phyloP scores from a whole-genome alignment of 1,140 invertebrate genomes.

The Papilio xuthus region DNA sequence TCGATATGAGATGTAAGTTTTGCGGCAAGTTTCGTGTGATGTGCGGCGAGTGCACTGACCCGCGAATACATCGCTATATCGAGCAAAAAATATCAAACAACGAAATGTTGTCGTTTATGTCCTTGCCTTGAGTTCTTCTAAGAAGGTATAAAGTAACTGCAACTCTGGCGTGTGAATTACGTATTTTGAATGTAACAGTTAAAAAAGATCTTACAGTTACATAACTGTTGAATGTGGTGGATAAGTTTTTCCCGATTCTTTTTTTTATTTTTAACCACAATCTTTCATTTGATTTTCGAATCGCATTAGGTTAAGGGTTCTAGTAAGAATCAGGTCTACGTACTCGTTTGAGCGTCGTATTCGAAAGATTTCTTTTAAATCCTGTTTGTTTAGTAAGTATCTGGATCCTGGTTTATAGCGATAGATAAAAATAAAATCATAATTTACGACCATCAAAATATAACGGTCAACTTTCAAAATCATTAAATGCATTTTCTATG shows the following conservation, averaged over 20 bases:
- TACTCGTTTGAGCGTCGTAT: too few relatives aligned
- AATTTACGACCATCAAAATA: not conserved
- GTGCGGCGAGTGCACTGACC: constrained; percentile 50
- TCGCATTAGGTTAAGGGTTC: not conserved
- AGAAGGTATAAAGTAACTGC: constrained; percentile 27
- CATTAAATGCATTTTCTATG: constrained; percentile 7
- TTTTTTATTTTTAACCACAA: not conserved
- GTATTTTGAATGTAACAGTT: not conserved
- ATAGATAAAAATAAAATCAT: not conserved
- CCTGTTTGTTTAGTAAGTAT: not conserved
- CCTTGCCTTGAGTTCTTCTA: constrained; percentile 29
- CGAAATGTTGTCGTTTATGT: constrained; percentile 32
- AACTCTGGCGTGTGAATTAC: not conserved
- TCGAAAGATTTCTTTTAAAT: too few relatives aligned
- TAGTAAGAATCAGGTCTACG: too few relatives aligned
- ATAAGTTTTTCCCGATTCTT: not conserved
- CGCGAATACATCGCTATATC: constrained; percentile 21
- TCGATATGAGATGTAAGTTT: constrained; percentile 38
- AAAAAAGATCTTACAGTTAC: constrained; percentile 19
- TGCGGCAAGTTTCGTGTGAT: constrained; percentile 43
- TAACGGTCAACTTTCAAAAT: constrained; percentile 9
- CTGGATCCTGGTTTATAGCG: not conserved
- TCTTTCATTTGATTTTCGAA: not conserved
- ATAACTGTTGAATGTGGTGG: constrained; percentile 16
- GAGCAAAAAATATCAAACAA: constrained; percentile 27